Evolutionary conservation across 1,140 invertebrate species (phyloP), one percentile per base, ranked within the genome.

Genomic region (Lucilia sericata): DNA sequence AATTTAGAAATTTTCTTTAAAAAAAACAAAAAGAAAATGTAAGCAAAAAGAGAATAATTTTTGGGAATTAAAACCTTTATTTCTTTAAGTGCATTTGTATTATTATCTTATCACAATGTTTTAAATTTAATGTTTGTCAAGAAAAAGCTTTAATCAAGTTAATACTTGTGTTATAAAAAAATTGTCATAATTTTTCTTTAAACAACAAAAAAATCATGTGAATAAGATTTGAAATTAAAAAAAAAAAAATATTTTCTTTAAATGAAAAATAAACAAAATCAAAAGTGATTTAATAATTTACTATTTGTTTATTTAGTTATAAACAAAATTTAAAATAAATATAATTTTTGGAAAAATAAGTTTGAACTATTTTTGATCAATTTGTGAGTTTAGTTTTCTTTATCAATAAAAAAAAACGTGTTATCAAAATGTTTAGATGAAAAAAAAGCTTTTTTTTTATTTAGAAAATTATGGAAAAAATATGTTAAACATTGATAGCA

Each of bases 1-100:
- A 60, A 70, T n/a, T 70, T 17, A 70, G 65, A 70, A 21, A 70
- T 70, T 70, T 70, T 70, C 51, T 70, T 21, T 60, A 60, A 60
- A 60, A 60, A 60, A 60, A n/a, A 1, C 1, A 13, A n/a, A 60
- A 60, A 19, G n/a, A 21, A 70, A 70, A 25, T 70, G 65, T 70
- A 70, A 70, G 65, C 51, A 14, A 17, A 13, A 42, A 8, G 10
- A 42, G 42, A 14, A 17, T 55, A 55, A 70, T 70, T 70, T n/a
- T n/a, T 25, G 10, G 21, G 9, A 70, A 21, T 25, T 21, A 70
- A 7, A 5, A 5, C 42, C 42, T 42, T 42, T 70, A 2, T 30
- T 25, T 21, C 65, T 19, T 70, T 70, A 21, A 70, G 65, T 21
- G 65, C 21, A 70, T 70, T 70, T 2, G n/a, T 21, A 21, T 70